Evolutionary conservation across 2,888 invertebrate species (phyloP), one percentile per base, ranked within the genome.

Genomic region (Salpingus planirostris): DNA sequence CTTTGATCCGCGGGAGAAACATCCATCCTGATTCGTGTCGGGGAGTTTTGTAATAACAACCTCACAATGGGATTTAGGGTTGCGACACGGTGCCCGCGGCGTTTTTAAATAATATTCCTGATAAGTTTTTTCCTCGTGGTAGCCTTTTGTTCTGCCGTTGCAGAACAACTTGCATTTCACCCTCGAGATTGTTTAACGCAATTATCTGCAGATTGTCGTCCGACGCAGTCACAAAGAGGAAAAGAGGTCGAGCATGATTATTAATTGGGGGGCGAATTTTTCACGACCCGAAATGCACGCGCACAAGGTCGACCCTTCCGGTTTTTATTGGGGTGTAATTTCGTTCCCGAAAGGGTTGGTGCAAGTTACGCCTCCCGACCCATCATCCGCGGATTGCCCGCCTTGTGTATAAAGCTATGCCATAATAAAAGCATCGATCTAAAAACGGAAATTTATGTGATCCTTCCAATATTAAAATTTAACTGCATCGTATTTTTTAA

Each of bases 401-500:
- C 29, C 15, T 21, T 6, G 12, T 23, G 4, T 14, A 27, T 6
- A 18, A 23, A 11, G 4, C 23, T 5, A 23, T 10, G 5, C 18
- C 5, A 32, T 32, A 29, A 36, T 36, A 36, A 36, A 36, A 36
- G 31, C 28, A 38, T 31, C 38, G 34, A 35, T 38, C 38, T 29
- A 35, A 38, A 38, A 39, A 39, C 35, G 39, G 35, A 39, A 39
- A 39, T 39, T 39, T 35, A 39, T 39, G 38, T 34, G 38, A 31
- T 38, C 31, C 34, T 34, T 31, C 31, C 39, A 29, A 39, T 39
- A 39, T 35, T 39, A 39, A 39, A 39, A 35, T 39, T 39, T 39
- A 39, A 39, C 29, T 39, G 35, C 32, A 39, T 39, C 39, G 31
- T 35, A 39, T 35, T 35, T n/a, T n/a, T 39, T 34, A 34, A 31